These are phyloP conservation scores for Cacoxenus indagator DNA, from an alignment of 2,888 invertebrate genomes.

Conservation along the genomic window DNA sequence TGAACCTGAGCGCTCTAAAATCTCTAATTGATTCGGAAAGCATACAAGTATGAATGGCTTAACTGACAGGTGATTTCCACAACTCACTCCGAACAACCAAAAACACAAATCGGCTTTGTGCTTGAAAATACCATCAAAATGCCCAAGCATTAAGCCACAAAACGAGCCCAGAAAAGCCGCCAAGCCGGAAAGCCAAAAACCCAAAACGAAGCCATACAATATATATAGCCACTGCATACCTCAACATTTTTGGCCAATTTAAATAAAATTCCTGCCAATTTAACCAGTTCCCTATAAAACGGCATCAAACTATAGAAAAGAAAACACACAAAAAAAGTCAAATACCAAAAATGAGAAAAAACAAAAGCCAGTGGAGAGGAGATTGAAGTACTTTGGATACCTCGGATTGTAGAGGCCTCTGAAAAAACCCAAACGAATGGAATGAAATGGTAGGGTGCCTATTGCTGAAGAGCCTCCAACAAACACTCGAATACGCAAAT, in stretches of 20 bases:
- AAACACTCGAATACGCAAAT: conserved; percentile 65
- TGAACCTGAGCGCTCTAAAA: background rate
- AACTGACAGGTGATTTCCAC: background rate
- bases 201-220: conserved; percentile 14
- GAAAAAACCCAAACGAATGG: conserved; percentile 25
- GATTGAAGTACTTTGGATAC: conserved; percentile 15
- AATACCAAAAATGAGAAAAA: no score
- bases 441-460: conserved; percentile 8
- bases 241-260: conserved; percentile 36
- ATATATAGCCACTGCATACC: conserved; percentile 16
- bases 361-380: conserved; percentile 23
- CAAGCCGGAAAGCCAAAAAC: conserved; percentile 1
- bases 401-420: background rate
- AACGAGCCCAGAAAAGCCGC: conserved; percentile 6
- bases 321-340: conserved; percentile 9
- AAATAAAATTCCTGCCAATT: conserved; percentile 57
- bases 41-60: background rate
- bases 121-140: conserved; percentile 9
- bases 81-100: background rate
- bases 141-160: conserved; percentile 17
- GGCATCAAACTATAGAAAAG: conserved; percentile 30
- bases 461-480: conserved; percentile 51
- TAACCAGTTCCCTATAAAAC: conserved; percentile 52
- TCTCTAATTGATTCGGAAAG: background rate
- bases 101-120: conserved; percentile 8